Evolutionary conservation across 2,113 vertebrate genomes (phyloP).

Genomic region (Tychaedon coryphoeus): DNA sequence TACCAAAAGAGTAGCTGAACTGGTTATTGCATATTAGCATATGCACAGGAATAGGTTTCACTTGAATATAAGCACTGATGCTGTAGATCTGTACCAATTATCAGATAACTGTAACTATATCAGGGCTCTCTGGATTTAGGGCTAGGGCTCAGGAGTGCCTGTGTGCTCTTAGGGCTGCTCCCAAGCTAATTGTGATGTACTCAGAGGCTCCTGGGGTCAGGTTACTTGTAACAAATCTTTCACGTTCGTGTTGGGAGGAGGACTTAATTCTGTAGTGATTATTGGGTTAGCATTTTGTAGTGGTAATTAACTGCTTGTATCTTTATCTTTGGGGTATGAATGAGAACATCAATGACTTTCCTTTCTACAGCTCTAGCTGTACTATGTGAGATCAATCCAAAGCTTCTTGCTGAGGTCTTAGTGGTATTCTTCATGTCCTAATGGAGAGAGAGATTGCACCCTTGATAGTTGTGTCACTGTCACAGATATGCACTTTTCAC

Average conservation of each 20-base stretch:
- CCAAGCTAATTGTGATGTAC: no score
- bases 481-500: neutral
- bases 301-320: neutral
- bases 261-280: neutral
- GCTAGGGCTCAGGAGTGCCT: neutral
- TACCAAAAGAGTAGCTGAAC: neutral
- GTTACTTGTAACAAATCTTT: neutral
- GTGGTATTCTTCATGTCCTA: neutral
- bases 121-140: neutral
- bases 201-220: neutral
- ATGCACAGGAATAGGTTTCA: neutral
- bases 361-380: neutral
- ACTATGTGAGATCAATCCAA: neutral
- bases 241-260: fast-evolving
- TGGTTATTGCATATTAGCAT: neutral
- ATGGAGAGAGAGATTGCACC: neutral
- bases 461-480: neutral
- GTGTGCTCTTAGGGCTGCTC: neutral
- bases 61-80: neutral
- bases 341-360: neutral
- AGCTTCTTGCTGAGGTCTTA: neutral
- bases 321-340: neutral
- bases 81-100: neutral
- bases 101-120: fast-evolving
- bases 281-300: neutral